Conservation (phyloP, 2,113 vertebrate genomes). For the Alexandromys fortis region DNA sequence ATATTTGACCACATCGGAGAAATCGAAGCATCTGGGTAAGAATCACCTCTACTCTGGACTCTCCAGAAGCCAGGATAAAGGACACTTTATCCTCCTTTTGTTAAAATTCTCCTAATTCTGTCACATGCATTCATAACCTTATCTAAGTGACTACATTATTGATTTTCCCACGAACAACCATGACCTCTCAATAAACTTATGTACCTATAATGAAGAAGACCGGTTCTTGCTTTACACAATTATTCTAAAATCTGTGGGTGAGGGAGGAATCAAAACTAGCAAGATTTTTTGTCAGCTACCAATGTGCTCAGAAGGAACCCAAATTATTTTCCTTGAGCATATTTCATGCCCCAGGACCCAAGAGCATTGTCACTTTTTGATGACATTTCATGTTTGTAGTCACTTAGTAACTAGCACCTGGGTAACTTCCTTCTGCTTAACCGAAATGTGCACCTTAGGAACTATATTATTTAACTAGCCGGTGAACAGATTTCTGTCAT, state of each 20-base stretch:
- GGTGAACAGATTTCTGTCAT: background rate
- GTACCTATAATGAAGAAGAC: background rate
- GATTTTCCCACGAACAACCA: background rate
- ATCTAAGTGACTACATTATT: background rate
- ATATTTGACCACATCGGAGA: background rate
- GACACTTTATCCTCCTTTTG: background rate
- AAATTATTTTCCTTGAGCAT: background rate
- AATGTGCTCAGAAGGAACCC: background rate
- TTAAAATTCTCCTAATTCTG: conserved; percentile 13
- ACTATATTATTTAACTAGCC: background rate
- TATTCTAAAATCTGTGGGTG: background rate
- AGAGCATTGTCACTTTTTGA: background rate
- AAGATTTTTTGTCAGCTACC: background rate
- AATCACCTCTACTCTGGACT: background rate
- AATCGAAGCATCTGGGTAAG: background rate
- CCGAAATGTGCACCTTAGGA: background rate
- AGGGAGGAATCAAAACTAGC: background rate
- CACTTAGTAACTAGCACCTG: background rate
- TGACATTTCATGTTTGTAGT: conserved; percentile 9
- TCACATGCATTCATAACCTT: background rate
- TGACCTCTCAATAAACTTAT: background rate
- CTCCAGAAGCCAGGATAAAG: background rate
- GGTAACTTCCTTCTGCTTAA: conserved; percentile 7
- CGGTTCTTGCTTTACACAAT: background rate
- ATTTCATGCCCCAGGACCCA: background rate